Evolutionary conservation across 2,113 vertebrate genomes (phyloP), one percentile per base, ranked within the genome.

Genomic region (Aldabrachelys gigantea): DNA sequence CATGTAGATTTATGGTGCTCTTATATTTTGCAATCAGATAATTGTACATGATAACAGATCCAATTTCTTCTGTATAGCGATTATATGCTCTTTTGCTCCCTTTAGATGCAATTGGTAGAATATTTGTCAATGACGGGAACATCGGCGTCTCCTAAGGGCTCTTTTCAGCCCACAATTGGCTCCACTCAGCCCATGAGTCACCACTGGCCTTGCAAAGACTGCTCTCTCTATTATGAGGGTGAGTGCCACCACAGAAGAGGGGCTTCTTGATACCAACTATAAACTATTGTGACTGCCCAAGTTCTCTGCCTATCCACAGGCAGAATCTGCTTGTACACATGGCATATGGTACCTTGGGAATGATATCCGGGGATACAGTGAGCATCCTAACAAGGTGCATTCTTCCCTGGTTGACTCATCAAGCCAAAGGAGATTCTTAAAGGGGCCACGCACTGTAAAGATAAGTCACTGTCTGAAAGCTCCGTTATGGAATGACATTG

Each of bases 1-100:
- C 31, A 38, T 89, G 79, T 90, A 57, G 92, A 92, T 96, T 93
- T 92, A 69, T 25, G 53, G 50, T 19, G 59, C 5, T 3, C 88
- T 92, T 44, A 12, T 85, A 52, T 85, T 92, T 92, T 95, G 78
- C 21, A 83, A 62, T 5, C 57, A 84, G 19, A 1, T 27, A 47
- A 78, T 16, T 85, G 38, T 89, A 72, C 35, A 72, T 72, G 69
- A 90, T 44, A 27, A 3, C 44, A 89, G 41, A 78, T 78, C 44
- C 27, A 1, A 10, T 25, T 78, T 92, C 82, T 21, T 31, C 62
- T 17, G 19, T 19, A 3, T 96, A 86, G 78, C 76, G 3, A 91
- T 95, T 89, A 25, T 76, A 76, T 11, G 41, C 62, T 8, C 0
- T 85, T 96, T 91, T 94, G 4, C 31, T 93, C 52, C 79, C 87